phyloP scores from a whole-genome alignment of 2,888 invertebrate genomes.

The Idaea aversata region DNA sequence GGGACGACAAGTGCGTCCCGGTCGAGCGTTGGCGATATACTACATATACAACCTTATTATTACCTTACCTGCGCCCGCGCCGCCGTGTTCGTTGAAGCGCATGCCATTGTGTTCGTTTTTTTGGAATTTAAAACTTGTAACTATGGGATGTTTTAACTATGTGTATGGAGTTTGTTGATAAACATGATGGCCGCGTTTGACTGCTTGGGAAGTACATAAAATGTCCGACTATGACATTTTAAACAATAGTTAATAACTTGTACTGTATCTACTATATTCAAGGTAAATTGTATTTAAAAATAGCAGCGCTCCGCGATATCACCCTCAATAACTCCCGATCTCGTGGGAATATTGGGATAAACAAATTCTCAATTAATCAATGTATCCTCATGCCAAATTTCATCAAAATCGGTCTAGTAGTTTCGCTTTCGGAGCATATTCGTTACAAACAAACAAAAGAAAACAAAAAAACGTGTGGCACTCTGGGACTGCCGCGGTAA shows the following conservation, averaged over 20 bases:
- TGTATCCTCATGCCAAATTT: too few species aligned
- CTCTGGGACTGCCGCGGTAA: too few species aligned
- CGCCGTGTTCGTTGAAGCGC: background rate
- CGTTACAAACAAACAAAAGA: too few species aligned
- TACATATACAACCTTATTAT: conserved; percentile 26
- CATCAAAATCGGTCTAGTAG: too few species aligned
- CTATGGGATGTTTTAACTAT: conserved; percentile 1
- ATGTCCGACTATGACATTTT: background rate
- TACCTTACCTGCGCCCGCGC: background rate
- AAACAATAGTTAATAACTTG: too few species aligned
- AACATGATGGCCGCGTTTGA: background rate
- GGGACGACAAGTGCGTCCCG: conserved; percentile 42
- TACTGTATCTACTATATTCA: background rate
- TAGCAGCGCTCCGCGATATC: too few species aligned
- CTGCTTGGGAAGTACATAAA: background rate
- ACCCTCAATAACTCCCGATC: too few species aligned
- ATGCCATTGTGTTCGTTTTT: conserved; percentile 1
- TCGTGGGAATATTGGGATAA: too few species aligned
- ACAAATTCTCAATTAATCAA: too few species aligned
- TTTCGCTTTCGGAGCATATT: too few species aligned
- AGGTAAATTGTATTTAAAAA: background rate
- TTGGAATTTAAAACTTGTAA: background rate
- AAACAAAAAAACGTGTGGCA: too few species aligned
- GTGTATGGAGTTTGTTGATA: background rate
- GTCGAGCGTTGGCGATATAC: conserved; percentile 47